Evolutionary conservation across 1,140 invertebrate species (phyloP).

Genomic region (Manduca sexta): DNA sequence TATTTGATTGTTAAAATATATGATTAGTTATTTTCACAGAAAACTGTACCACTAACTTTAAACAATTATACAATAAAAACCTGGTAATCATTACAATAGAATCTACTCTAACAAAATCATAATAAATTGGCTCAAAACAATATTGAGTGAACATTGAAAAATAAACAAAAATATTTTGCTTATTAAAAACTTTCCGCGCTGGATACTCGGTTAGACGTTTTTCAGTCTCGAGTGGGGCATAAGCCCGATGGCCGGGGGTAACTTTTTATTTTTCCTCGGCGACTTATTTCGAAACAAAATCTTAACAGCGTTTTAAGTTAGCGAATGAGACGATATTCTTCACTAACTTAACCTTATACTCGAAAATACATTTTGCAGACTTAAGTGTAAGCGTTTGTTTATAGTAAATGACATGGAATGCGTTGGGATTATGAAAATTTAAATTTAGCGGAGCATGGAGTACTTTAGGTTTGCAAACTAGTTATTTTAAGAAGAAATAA

Average conservation of each 20-base stretch:
- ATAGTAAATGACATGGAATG: background rate
- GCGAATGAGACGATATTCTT: constrained; percentile 17
- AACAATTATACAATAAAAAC: no score
- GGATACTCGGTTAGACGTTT: constrained; percentile 8
- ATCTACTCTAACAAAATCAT: no score
- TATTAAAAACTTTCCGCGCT: constrained; percentile 31
- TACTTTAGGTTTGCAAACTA: no score
- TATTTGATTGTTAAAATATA: no score
- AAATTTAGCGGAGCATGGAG: no score
- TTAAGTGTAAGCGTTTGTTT: background rate
- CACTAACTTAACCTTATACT: constrained; percentile 18
- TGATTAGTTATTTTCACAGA: no score
- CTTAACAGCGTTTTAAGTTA: constrained; percentile 30
- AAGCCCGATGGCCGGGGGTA: constrained; percentile 15
- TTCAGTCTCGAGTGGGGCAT: constrained; percentile 27
- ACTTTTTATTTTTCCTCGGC: constrained; percentile 29
- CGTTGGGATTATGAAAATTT: no score
- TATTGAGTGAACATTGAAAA: background rate
- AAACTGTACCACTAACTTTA: no score
- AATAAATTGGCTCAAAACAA: no score
- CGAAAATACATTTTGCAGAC: background rate
- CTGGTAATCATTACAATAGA: no score
- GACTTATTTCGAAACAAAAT: constrained; percentile 29
- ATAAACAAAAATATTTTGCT: constrained; percentile 26
- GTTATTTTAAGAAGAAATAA: no score